Evolutionary conservation across 1,140 invertebrate species (phyloP).

Genomic region (Megathymus violae): DNA sequence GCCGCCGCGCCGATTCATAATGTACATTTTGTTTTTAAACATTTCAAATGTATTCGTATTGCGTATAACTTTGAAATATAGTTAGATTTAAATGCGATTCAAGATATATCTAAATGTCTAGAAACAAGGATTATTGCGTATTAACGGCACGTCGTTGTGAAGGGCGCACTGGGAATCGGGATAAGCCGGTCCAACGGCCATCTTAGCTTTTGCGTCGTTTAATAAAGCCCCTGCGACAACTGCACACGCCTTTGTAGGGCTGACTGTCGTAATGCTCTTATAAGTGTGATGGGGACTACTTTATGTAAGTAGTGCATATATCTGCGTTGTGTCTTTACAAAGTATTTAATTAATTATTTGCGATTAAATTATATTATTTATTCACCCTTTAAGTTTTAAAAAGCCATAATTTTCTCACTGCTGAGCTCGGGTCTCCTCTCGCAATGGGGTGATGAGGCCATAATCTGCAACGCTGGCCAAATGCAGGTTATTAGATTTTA

Average conservation of each 20-base stretch:
- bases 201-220: slow-evolving; percentile 76
- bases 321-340: too few species aligned
- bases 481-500: too few species aligned
- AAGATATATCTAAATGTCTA: slow-evolving; percentile 23
- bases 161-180: slow-evolving; percentile 69
- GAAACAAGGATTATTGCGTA: slow-evolving; percentile 52
- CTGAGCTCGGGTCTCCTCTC: too few species aligned
- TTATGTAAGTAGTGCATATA: not conserved
- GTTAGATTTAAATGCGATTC: slow-evolving; percentile 6
- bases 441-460: too few species aligned
- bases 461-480: too few species aligned
- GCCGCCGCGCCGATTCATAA: not conserved
- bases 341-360: too few species aligned
- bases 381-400: too few species aligned
- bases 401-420: too few species aligned
- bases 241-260: slow-evolving; percentile 65
- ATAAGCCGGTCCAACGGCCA: slow-evolving; percentile 79
- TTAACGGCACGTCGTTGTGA: slow-evolving; percentile 59
- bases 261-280: slow-evolving; percentile 47
- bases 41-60: not conserved
- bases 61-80: slow-evolving; percentile 1
- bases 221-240: slow-evolving; percentile 78
- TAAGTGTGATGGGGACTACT: not conserved
- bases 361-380: too few species aligned
- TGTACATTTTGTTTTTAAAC: not conserved